Evolutionary conservation across 2,113 vertebrate genomes (phyloP).

Genomic region (Gavialis gangeticus): DNA sequence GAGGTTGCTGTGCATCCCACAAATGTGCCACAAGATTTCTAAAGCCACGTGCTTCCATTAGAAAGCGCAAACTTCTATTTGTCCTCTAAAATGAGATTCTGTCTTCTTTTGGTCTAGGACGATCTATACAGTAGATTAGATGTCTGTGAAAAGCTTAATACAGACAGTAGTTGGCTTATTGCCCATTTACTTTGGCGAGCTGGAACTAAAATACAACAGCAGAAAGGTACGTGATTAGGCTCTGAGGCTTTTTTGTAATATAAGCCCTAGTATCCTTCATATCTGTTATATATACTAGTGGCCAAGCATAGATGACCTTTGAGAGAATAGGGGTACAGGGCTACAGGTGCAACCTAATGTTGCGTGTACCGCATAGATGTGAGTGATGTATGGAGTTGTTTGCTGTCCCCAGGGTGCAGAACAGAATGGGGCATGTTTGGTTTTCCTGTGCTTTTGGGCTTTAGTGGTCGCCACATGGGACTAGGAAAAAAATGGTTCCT

Average conservation of each 20-base stretch:
- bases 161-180: not conserved
- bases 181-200: not conserved
- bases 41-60: not conserved
- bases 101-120: not conserved
- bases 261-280: not conserved
- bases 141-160: not conserved
- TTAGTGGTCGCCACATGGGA: too few species aligned
- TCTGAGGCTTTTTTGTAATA: not conserved
- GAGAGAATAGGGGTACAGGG: not conserved
- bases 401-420: too few species aligned
- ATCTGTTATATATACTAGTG: not conserved
- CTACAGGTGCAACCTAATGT: not conserved
- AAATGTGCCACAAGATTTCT: not conserved
- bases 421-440: too few species aligned
- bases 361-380: too few species aligned
- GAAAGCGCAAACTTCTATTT: not conserved
- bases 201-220: not conserved
- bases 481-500: too few species aligned
- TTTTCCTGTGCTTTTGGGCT: too few species aligned
- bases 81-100: not conserved
- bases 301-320: not conserved
- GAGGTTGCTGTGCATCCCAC: not conserved
- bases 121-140: not conserved
- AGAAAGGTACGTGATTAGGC: fast-evolving
- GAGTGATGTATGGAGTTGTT: too few species aligned